Conservation (phyloP, 2,797 vertebrate species). For the Neosilurus hyrtlii region DNA sequence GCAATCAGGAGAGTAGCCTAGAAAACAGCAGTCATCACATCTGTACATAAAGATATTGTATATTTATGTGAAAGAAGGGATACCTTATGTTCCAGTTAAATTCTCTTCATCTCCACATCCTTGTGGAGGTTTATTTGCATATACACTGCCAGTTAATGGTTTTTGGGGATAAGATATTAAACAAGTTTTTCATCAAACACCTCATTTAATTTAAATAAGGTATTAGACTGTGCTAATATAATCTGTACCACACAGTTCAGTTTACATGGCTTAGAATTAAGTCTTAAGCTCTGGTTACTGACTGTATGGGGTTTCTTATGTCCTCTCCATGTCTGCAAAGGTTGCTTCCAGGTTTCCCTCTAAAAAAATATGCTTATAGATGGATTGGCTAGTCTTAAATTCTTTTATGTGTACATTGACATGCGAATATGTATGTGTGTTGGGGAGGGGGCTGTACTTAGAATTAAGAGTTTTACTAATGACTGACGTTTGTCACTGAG, state of each 20-base stretch:
- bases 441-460: no score
- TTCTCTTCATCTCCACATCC: slow-evolving; percentile 10
- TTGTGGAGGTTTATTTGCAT: slow-evolving; percentile 17
- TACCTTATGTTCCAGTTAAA: not conserved
- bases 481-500: no score
- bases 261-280: not conserved
- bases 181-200: not conserved
- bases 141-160: not conserved
- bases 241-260: not conserved
- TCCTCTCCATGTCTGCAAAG: not conserved
- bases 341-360: not conserved
- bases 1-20: slow-evolving; percentile 34
- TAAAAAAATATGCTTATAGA: not conserved
- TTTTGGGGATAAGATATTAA: not conserved
- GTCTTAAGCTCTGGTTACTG: not conserved
- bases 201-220: not conserved
- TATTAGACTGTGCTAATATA: slow-evolving; percentile 2
- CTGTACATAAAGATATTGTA: slow-evolving; percentile 18
- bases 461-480: no score
- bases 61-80: not conserved
- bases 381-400: not conserved
- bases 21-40: slow-evolving; percentile 10
- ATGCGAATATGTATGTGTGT: not conserved
- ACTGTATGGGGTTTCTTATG: no score
- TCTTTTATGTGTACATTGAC: not conserved